Evolutionary conservation across 2,113 vertebrate genomes (phyloP).

Genomic region (Xyliphius kryptos): DNA sequence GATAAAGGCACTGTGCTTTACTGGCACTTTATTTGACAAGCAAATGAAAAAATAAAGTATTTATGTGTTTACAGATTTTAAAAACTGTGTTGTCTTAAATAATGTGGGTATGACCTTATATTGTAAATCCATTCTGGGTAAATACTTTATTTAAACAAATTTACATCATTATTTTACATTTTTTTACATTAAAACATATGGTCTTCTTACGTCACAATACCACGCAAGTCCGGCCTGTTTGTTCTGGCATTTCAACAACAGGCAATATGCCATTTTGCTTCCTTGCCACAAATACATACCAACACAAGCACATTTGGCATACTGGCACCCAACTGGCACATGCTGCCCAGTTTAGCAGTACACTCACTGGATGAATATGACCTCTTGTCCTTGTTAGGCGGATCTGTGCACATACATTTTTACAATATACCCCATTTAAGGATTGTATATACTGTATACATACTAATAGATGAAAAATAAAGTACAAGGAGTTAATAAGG

Average conservation of each 20-base stretch:
- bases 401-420: background rate
- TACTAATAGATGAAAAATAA: too few species aligned
- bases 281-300: conserved; percentile 20
- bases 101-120: too few species aligned
- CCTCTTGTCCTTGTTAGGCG: conserved; percentile 16
- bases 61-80: too few species aligned
- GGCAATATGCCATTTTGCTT: conserved; percentile 22
- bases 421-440: too few species aligned
- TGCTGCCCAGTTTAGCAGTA: conserved; percentile 24
- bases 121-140: too few species aligned
- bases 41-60: too few species aligned
- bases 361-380: conserved; percentile 20
- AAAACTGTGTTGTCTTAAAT: too few species aligned
- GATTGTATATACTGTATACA: too few species aligned
- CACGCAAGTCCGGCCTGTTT: conserved; percentile 21
- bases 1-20: background rate
- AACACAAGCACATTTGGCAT: conserved; percentile 18
- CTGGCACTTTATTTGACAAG: background rate
- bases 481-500: too few species aligned
- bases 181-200: conserved; percentile 26
- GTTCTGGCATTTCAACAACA: conserved; percentile 30
- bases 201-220: conserved; percentile 17
- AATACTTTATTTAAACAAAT: background rate
- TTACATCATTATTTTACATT: background rate
- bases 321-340: conserved; percentile 32